A percentile compares a stretch with the other conserved stretches of the same genome.
Evolutionary conservation across 2,888 invertebrate species (phyloP).

Genomic region (Cosmia trapezina): DNA sequence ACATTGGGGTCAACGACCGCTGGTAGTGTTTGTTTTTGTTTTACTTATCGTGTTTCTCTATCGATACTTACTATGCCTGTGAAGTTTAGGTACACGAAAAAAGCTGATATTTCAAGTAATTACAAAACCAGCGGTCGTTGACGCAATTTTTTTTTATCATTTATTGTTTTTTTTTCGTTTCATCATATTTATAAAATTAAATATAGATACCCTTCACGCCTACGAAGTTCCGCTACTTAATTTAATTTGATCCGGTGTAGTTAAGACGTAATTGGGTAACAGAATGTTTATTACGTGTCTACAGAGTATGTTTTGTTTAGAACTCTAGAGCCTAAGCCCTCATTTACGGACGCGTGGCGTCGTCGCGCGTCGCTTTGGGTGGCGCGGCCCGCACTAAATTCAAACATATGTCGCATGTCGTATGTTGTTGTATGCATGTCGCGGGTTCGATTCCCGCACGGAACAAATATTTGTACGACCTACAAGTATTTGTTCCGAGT

Average conservation of each 20-base stretch:
- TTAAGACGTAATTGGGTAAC: too few species aligned
- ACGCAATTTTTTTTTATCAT: too few species aligned
- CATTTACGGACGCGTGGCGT: too few species aligned
- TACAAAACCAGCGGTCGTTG: not conserved
- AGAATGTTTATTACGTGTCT: too few species aligned
- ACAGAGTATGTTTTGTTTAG: not conserved
- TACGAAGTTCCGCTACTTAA: not conserved
- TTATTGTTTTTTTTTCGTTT: not conserved
- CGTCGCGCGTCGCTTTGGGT: too few species aligned
- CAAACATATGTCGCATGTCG: too few species aligned
- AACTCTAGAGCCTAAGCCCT: not conserved
- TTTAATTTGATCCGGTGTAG: not conserved
- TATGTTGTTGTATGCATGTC: too few species aligned
- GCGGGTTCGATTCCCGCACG: too few species aligned
- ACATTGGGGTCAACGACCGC: not conserved
- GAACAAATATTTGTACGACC: too few species aligned
- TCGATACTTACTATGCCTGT: not conserved
- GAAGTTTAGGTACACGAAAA: not conserved
- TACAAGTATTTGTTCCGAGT: too few species aligned
- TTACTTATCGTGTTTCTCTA: not conserved
- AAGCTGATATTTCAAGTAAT: not conserved
- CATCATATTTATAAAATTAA: not conserved
- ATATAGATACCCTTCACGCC: not conserved
- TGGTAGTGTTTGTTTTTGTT: not conserved
- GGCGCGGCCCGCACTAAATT: too few species aligned